A percentile compares a stretch with the other conserved stretches of the same genome.
Conservation (phyloP, 2,113 vertebrate genomes). For the Hipposideros armiger region DNA sequence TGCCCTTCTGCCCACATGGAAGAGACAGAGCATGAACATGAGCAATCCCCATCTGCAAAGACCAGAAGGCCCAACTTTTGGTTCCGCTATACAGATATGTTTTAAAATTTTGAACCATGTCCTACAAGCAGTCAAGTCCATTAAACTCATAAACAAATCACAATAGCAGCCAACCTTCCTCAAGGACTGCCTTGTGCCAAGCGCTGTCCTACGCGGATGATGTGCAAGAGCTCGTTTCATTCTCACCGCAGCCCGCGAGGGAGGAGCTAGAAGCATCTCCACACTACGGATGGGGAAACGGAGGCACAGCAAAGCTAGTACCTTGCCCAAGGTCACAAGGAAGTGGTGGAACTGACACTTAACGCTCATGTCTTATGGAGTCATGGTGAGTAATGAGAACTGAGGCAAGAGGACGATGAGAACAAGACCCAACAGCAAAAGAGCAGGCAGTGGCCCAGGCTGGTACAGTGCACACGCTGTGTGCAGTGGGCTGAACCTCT, state of each 20-base stretch:
- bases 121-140: not conserved
- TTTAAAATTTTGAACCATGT: not conserved
- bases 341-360: not conserved
- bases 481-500: rapidly evolving
- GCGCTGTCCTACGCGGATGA: not conserved
- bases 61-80: not conserved
- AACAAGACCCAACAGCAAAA: not conserved
- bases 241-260: rapidly evolving
- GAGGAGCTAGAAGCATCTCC: not conserved
- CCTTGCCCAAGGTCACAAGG: not conserved
- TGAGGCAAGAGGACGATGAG: not conserved
- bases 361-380: not conserved
- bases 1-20: not conserved
- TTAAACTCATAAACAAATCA: not conserved
- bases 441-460: rapidly evolving
- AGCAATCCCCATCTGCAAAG: not conserved
- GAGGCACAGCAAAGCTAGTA: not conserved
- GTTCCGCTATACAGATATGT: not conserved
- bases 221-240: rapidly evolving
- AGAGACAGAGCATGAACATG: not conserved
- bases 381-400: not conserved
- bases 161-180: not conserved
- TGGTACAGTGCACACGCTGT: rapidly evolving
- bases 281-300: not conserved
- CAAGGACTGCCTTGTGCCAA: too few species aligned